A percentile compares a stretch with the other conserved stretches of the same genome.
Evolutionary conservation across 2,888 invertebrate species (phyloP).

Genomic region (Tenthredo livida): DNA sequence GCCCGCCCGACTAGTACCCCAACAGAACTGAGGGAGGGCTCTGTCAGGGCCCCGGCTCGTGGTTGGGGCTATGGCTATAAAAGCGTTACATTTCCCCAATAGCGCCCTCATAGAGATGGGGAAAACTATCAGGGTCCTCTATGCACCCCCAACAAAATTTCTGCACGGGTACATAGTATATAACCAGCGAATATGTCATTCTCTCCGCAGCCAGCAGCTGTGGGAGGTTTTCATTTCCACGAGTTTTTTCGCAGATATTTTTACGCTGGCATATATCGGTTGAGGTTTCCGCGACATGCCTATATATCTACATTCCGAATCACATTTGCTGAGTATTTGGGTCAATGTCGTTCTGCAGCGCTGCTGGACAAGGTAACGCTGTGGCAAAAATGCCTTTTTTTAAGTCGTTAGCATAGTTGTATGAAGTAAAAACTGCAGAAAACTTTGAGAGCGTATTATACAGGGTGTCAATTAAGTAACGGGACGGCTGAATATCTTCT

Average conservation of each 20-base stretch:
- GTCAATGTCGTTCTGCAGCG: neutral
- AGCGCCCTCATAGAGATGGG: no score
- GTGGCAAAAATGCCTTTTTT: neutral
- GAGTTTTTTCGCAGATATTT: constrained; percentile 6
- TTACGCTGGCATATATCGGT: neutral
- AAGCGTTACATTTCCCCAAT: no score
- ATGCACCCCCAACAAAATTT: no score
- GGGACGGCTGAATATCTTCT: no score
- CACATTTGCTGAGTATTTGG: neutral
- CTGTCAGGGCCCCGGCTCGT: no score
- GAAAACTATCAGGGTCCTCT: no score
- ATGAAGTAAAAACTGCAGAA: neutral
- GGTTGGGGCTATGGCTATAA: no score
- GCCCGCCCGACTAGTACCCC: no score
- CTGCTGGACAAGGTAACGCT: neutral
- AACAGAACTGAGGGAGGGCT: no score
- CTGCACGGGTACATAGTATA: no score
- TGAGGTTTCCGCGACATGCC: neutral
- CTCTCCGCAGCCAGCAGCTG: constrained; percentile 25
- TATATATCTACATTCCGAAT: constrained; percentile 1
- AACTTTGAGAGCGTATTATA: neutral
- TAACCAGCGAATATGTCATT: neutral
- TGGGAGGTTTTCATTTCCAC: neutral
- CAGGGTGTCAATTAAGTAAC: no score
- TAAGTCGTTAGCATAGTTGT: neutral